phyloP scores from a whole-genome alignment of 2,888 invertebrate genomes.

The Mythimna impura region DNA sequence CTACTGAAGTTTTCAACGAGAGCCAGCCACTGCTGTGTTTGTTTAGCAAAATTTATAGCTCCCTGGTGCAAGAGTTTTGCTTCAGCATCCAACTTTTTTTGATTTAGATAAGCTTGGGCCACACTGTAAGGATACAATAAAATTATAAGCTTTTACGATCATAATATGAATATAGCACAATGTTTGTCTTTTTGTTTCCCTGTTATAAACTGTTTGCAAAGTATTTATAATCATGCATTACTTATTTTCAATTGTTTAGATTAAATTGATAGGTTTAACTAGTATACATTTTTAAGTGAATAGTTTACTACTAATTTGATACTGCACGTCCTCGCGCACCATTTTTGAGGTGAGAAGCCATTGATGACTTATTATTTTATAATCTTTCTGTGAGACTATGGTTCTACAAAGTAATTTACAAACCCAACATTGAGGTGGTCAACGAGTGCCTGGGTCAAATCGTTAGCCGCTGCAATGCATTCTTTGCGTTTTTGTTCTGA shows the following conservation, averaged over 20 bases:
- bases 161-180: background rate
- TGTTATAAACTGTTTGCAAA: background rate
- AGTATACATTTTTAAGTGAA: too few species aligned
- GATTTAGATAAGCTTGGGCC: constrained; percentile 99
- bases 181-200: background rate
- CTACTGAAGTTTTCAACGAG: constrained; percentile 97
- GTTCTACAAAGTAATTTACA: constrained; percentile 65
- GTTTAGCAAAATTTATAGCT: constrained; percentile 98
- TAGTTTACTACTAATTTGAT: too few species aligned
- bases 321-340: too few species aligned
- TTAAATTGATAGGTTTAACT: too few species aligned
- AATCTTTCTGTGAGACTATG: background rate
- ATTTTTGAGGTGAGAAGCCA: too few species aligned
- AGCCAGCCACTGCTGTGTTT: constrained; percentile 99
- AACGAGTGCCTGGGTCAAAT: constrained; percentile 97
- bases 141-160: background rate
- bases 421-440: constrained; percentile 99
- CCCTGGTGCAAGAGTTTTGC: constrained; percentile 98
- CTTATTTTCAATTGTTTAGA: too few species aligned
- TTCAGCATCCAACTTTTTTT: constrained; percentile 99
- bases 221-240: background rate
- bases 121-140: constrained; percentile 91
- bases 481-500: constrained; percentile 98
- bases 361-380: background rate
- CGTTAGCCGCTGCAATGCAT: constrained; percentile 97